Conservation (phyloP, 2,797 vertebrate genomes). For the Chaunax sp. region DNA sequence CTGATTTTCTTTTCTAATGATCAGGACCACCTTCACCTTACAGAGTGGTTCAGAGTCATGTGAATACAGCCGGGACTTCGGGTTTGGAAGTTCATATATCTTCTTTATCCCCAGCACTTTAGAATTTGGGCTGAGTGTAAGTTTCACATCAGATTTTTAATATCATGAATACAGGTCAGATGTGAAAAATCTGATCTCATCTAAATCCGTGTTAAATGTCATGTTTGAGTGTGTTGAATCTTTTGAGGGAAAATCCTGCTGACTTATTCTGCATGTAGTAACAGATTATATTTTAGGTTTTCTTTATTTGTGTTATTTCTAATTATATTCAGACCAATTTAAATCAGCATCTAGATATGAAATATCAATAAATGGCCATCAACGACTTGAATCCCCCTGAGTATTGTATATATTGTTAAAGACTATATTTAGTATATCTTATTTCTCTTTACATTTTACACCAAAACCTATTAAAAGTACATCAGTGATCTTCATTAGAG, state of each 20-base stretch:
- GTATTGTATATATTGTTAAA: not conserved
- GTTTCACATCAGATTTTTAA: constrained; percentile 37
- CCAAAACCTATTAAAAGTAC: too few species aligned
- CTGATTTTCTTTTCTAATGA: constrained; percentile 1
- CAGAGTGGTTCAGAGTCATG: constrained; percentile 56
- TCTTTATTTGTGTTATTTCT: not conserved
- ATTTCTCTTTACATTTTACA: too few species aligned
- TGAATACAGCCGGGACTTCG: constrained; percentile 67
- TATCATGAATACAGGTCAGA: not conserved
- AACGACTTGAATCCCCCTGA: not conserved
- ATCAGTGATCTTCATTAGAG: too few species aligned
- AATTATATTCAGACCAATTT: not conserved
- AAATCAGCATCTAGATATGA: not conserved
- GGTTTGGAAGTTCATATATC: constrained; percentile 88
- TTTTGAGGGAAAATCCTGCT: not conserved
- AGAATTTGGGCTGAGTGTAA: constrained; percentile 64
- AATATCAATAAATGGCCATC: not conserved
- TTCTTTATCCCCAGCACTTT: constrained; percentile 80
- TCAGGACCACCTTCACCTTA: constrained; percentile 66
- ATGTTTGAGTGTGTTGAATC: not conserved
- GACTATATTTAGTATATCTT: too few species aligned
- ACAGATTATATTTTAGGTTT: not conserved
- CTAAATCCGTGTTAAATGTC: not conserved
- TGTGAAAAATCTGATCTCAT: not conserved
- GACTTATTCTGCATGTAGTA: not conserved